These are phyloP conservation scores for Intellagama lesueurii DNA, from an alignment of 2,797 vertebrate species.

Conservation along the genomic window DNA sequence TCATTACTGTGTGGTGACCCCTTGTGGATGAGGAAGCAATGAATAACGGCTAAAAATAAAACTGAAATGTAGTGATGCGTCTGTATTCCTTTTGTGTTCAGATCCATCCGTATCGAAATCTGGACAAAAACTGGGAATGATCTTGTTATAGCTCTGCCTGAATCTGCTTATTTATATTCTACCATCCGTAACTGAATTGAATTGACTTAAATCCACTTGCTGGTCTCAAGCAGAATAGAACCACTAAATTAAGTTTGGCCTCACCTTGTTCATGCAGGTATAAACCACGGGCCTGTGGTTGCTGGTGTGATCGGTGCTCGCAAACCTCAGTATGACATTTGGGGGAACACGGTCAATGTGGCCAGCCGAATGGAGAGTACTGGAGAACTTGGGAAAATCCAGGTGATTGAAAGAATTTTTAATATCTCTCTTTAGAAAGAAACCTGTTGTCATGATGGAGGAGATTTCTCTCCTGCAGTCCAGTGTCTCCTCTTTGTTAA, in stretches of 20 bases:
- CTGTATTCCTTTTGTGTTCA: not conserved
- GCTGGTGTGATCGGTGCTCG: constrained; percentile 97
- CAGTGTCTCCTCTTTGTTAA: not conserved
- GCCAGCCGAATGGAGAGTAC: constrained; percentile 98
- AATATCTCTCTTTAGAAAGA: not conserved
- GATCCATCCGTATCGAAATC: too few relatives aligned
- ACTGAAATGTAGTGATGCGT: not conserved
- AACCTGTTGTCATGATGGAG: not conserved
- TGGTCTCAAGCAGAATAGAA: too few relatives aligned
- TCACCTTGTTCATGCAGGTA: constrained; percentile 80
- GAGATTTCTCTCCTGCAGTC: not conserved
- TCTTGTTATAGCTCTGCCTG: not conserved
- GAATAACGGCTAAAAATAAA: not conserved
- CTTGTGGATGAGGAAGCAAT: not conserved
- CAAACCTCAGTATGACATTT: constrained; percentile 98
- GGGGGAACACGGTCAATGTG: constrained; percentile 98
- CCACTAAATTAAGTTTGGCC: not conserved
- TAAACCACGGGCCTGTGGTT: constrained; percentile 96
- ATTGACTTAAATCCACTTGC: too few relatives aligned
- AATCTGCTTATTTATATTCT: not conserved
- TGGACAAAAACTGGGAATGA: not conserved
- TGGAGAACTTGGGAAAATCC: constrained; percentile 95
- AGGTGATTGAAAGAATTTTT: constrained; percentile 80
- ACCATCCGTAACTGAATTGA: too few relatives aligned
- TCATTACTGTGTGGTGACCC: not conserved